Evolutionary conservation across 2,888 invertebrate genomes (phyloP), one percentile per base, ranked within the genome.

Genomic region (Clivina fossor): DNA sequence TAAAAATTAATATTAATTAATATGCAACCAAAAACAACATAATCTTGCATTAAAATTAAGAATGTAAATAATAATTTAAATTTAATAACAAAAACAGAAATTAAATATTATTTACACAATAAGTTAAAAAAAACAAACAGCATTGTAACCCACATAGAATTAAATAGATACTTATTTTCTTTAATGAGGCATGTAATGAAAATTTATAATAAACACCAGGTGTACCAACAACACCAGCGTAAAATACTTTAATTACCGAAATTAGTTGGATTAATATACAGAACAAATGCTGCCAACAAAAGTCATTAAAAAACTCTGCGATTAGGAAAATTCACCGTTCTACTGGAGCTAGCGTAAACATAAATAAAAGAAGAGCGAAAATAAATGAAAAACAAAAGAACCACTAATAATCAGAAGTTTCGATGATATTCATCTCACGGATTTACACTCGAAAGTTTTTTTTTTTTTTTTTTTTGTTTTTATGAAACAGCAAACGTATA

Each of bases 301-400:
- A 33, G 47, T 47, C 33, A 47, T 47, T 47, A 47, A 33, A 47
- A 47, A 47, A 32, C 33, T 32, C 8, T n/a, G 47, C n/a, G 13
- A 33, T 11, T 26, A 26, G 26, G 8, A 9, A 38, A 18, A n/a
- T 38, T 38, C 26, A 26, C 7, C 8, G 26, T 8, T 38, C 18
- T 40, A 19, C 40, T 19, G 16, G 20, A 11, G 7, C 18, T 18
- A 3, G 20, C 2, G 19, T 8, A 9, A n/a, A 16, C 15, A 19
- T 9, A 19, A 11, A 11, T 41, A 15, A 11, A n/a, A 13, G 41
- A 24, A 2, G n/a, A 13, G 2, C 11, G 41, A 22, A 41, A 22
- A 24, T 32, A 33, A 33, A 47, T 33, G 32, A 47, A 46, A 32
- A 47, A 47, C 30, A 47, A 32, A 32, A 18, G 11, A 5, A 18